Conservation (phyloP, 1,140 invertebrate species). For the Pogonomyrmex californicus region DNA sequence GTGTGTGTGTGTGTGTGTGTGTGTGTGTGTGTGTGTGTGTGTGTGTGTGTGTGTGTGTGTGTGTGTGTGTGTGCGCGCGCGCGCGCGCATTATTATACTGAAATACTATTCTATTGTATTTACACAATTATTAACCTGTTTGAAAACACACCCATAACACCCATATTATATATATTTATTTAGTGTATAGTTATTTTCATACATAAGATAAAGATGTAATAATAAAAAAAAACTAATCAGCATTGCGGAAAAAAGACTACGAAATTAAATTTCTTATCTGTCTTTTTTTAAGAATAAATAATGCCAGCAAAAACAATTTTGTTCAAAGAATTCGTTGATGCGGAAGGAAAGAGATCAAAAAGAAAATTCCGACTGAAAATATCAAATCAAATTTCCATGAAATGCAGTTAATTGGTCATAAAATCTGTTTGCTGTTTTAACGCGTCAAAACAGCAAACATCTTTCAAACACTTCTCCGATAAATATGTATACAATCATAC, state of each 20-base stretch:
- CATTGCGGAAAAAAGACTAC: background rate
- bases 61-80: no score
- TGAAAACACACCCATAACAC: no score
- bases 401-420: background rate
- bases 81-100: no score
- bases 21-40: no score
- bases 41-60: no score
- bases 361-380: background rate
- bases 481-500: background rate
- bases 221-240: background rate
- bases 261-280: no score
- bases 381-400: slow-evolving; percentile 10
- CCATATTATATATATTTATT: no score
- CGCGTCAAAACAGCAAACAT: background rate
- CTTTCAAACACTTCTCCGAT: background rate
- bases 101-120: no score
- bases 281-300: background rate
- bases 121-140: no score
- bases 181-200: no score
- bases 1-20: no score
- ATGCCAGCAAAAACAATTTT: background rate
- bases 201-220: no score
- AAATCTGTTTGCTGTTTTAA: slow-evolving; percentile 13
- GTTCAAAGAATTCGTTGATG: background rate
- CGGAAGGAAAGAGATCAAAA: background rate